A percentile compares a stretch with the other conserved stretches of the same genome.
Evolutionary conservation across 2,797 vertebrate species (phyloP).

Genomic region (Arnoldichthys spilopterus): DNA sequence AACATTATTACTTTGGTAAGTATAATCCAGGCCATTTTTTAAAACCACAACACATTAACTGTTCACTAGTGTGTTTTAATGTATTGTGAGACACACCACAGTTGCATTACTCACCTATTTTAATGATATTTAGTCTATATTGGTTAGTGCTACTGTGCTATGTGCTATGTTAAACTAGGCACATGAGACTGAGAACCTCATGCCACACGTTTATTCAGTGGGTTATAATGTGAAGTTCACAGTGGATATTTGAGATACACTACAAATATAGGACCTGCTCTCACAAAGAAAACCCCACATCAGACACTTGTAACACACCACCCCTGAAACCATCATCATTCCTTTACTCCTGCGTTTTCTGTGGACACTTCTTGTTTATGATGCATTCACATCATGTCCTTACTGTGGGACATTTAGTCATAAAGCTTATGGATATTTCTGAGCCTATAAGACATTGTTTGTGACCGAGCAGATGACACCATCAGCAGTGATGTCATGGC

Average conservation of each 20-base stretch:
- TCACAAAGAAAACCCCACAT: not conserved
- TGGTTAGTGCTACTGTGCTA: too few relatives aligned
- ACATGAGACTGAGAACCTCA: not conserved
- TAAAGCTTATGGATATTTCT: not conserved
- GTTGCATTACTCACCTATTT: not conserved
- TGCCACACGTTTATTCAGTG: not conserved
- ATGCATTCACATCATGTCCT: not conserved
- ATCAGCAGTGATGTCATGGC: constrained; percentile 18
- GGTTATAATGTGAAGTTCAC: not conserved
- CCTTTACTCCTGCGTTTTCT: not conserved
- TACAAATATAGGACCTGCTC: not conserved
- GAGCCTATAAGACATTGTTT: not conserved
- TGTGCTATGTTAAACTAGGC: not conserved
- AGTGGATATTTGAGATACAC: not conserved
- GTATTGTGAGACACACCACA: too few relatives aligned
- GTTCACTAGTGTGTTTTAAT: too few relatives aligned
- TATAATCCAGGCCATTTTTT: not conserved
- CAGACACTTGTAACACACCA: not conserved
- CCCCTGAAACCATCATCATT: not conserved
- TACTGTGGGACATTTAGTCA: not conserved
- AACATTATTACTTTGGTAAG: not conserved
- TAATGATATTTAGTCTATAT: not conserved
- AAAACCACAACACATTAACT: not conserved
- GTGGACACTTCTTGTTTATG: too few relatives aligned
- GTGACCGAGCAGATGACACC: not conserved